phyloP scores from a whole-genome alignment of 1,140 invertebrate species.

The Micrasema longulum region DNA sequence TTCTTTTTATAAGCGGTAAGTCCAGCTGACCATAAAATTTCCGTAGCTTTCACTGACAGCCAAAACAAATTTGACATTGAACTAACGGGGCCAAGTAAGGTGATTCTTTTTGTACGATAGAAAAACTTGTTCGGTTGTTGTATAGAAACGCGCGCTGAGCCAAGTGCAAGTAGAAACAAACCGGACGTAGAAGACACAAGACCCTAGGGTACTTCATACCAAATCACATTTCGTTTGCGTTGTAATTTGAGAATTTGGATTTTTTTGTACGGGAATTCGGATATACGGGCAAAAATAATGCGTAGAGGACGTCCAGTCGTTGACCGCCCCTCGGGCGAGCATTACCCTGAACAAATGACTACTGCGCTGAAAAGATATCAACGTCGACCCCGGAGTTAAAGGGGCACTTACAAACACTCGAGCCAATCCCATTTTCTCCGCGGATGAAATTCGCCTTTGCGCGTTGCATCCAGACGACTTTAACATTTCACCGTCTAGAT shows the following conservation, averaged over 20 bases:
- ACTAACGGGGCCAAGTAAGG: too few species aligned
- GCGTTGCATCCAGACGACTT: slow-evolving; percentile 16
- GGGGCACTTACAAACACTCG: neutral
- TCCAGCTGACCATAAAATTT: too few species aligned
- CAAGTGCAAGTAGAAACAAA: too few species aligned
- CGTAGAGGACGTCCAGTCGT: slow-evolving; percentile 35
- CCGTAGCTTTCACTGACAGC: too few species aligned
- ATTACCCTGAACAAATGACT: neutral
- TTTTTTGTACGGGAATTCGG: neutral
- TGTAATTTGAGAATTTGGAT: slow-evolving; percentile 2
- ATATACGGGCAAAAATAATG: slow-evolving; percentile 29
- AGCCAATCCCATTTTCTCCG: neutral
- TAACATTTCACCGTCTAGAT: slow-evolving; percentile 23
- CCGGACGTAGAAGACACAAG: too few species aligned
- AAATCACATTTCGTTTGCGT: neutral
- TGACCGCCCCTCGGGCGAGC: slow-evolving; percentile 23
- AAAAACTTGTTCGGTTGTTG: too few species aligned
- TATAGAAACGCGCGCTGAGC: too few species aligned
- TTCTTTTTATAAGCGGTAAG: too few species aligned
- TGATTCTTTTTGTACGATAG: too few species aligned
- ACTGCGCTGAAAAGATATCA: slow-evolving; percentile 5
- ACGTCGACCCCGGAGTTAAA: neutral
- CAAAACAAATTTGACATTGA: too few species aligned
- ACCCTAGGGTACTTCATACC: neutral
- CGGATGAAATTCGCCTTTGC: neutral